A percentile compares a stretch with the other conserved stretches of the same genome.
phyloP scores from a whole-genome alignment of 2,113 vertebrate species.

The Percopsis transmontana region DNA sequence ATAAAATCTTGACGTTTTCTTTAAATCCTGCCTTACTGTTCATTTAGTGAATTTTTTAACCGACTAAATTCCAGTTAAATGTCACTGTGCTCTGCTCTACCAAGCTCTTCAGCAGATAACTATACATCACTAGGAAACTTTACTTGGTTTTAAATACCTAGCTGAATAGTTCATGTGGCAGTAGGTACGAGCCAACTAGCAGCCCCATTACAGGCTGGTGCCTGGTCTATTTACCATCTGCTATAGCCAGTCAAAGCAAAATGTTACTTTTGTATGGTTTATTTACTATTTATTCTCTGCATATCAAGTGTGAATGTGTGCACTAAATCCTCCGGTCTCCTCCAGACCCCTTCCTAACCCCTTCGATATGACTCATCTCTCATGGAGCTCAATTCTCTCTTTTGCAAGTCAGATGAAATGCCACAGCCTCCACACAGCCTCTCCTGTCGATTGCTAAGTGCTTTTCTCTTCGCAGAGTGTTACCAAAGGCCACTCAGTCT shows the following conservation, averaged over 20 bases:
- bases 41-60: too few relatives aligned
- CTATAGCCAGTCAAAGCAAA: background rate
- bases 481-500: conserved; percentile 37
- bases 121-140: too few relatives aligned
- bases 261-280: background rate
- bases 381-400: conserved; percentile 36
- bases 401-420: conserved; percentile 45
- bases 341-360: conserved; percentile 7
- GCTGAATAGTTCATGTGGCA: too few relatives aligned
- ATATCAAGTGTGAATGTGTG: background rate
- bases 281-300: background rate
- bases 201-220: too few relatives aligned
- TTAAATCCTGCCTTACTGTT: too few relatives aligned
- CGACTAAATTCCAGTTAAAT: too few relatives aligned
- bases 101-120: too few relatives aligned
- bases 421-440: conserved; percentile 30
- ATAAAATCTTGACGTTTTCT: background rate
- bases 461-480: conserved; percentile 37
- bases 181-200: too few relatives aligned
- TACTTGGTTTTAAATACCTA: too few relatives aligned
- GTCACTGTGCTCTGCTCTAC: too few relatives aligned
- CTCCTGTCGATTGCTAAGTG: conserved; percentile 37
- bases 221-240: too few relatives aligned
- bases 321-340: conserved; percentile 3
- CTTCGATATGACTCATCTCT: conserved; percentile 43